Conservation (phyloP, 2,888 invertebrate species). For the Sphinx pinastri region DNA sequence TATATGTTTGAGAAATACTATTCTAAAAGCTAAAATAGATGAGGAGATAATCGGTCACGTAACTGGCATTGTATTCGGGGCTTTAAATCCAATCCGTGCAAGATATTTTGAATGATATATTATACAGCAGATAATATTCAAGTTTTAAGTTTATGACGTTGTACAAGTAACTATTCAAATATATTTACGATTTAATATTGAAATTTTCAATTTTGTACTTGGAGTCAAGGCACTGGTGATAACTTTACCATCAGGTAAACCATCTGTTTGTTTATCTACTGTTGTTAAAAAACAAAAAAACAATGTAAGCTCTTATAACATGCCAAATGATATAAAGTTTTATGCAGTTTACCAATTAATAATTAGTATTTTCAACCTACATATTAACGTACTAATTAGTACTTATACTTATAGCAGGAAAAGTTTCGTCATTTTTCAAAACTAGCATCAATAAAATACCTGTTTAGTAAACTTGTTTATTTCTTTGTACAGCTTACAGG, state of each 20-base stretch:
- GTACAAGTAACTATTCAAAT: neutral
- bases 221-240: too few relatives aligned
- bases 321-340: too few relatives aligned
- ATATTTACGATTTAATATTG: neutral
- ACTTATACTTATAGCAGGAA: neutral
- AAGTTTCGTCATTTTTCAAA: neutral
- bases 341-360: too few relatives aligned
- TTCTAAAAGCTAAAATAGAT: constrained; percentile 67
- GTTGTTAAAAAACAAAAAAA: too few relatives aligned
- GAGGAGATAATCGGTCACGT: constrained; percentile 70
- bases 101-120: too few relatives aligned
- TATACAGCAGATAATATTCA: neutral
- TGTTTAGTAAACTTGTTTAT: neutral
- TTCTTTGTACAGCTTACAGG: neutral
- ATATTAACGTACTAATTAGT: too few relatives aligned
- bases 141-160: neutral
- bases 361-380: too few relatives aligned
- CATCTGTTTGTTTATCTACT: too few relatives aligned
- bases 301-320: too few relatives aligned
- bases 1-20: constrained; percentile 55
- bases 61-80: constrained; percentile 58
- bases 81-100: constrained; percentile 67
- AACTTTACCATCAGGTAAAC: too few relatives aligned
- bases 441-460: neutral
- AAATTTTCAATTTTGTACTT: neutral